A percentile compares a stretch with the other conserved stretches of the same genome.
Conservation (phyloP, 2,113 vertebrate genomes). For the Spheniscus mendiculus region DNA sequence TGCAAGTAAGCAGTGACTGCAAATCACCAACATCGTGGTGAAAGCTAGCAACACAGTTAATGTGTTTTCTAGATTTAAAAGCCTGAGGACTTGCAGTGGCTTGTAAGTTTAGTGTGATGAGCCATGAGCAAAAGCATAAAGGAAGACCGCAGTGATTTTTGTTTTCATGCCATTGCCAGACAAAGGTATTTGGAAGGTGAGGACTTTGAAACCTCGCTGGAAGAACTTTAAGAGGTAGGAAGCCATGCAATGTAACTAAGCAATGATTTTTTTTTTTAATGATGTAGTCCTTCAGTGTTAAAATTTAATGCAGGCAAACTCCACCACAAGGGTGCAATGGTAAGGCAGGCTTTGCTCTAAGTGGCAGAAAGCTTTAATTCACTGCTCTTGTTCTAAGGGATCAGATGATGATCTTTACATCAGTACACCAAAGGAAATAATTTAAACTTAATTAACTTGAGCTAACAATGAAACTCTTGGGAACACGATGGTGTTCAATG, state of each 20-base stretch:
- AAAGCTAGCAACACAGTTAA: not conserved
- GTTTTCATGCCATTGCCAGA: not conserved
- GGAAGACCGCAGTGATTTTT: not conserved
- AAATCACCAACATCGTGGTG: not conserved
- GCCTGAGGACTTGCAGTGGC: not conserved
- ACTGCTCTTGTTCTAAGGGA: not conserved
- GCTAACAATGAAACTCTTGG: constrained; percentile 5
- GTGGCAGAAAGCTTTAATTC: not conserved
- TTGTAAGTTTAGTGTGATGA: not conserved
- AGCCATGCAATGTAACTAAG: not conserved
- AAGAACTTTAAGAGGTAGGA: not conserved
- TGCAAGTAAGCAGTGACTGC: not conserved
- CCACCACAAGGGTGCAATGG: not conserved
- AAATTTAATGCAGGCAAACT: not conserved
- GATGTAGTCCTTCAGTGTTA: not conserved
- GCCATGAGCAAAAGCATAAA: not conserved
- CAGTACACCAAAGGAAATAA: not conserved
- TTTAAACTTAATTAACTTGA: constrained; percentile 30
- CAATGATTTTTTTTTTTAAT: not conserved
- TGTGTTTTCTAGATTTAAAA: not conserved
- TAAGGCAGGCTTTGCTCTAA: not conserved
- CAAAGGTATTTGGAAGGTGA: not conserved
- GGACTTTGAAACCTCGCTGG: not conserved
- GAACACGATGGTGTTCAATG: not conserved
- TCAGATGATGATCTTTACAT: not conserved